Evolutionary conservation across 2,888 invertebrate genomes (phyloP).

Genomic region (Hypsopygia costalis): DNA sequence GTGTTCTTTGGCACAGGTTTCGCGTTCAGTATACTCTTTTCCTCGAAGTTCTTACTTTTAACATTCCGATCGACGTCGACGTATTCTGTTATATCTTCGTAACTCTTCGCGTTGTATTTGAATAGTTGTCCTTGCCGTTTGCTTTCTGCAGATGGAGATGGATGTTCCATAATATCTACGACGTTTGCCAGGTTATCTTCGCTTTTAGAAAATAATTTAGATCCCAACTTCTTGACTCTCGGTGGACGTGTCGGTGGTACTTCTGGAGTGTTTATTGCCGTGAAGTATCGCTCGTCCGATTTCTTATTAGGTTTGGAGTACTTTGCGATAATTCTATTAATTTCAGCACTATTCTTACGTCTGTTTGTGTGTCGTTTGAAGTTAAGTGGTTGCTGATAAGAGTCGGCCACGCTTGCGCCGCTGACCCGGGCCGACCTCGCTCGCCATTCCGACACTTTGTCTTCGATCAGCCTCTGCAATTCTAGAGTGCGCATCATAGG

Average conservation of each 20-base stretch:
- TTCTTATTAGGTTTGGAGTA: constrained; percentile 68
- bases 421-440: constrained; percentile 75
- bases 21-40: constrained; percentile 64
- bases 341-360: constrained; percentile 76
- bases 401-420: constrained; percentile 63
- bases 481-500: constrained; percentile 75
- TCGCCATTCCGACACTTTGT: constrained; percentile 76
- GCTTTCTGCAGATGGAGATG: constrained; percentile 32
- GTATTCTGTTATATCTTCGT: constrained; percentile 65
- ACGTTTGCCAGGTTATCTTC: constrained; percentile 62
- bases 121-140: constrained; percentile 37
- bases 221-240: constrained; percentile 43
- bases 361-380: constrained; percentile 73
- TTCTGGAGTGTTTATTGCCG: constrained; percentile 35
- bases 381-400: constrained; percentile 76
- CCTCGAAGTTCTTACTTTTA: constrained; percentile 63
- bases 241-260: constrained; percentile 55
- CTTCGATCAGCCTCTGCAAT: constrained; percentile 71
- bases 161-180: constrained; percentile 52
- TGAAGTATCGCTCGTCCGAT: constrained; percentile 50
- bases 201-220: constrained; percentile 58
- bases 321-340: constrained; percentile 78
- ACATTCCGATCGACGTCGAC: constrained; percentile 54
- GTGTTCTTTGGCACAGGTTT: constrained; percentile 36
- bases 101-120: constrained; percentile 66